Conservation (phyloP, 1,140 invertebrate genomes). For the Eueides isabella region DNA sequence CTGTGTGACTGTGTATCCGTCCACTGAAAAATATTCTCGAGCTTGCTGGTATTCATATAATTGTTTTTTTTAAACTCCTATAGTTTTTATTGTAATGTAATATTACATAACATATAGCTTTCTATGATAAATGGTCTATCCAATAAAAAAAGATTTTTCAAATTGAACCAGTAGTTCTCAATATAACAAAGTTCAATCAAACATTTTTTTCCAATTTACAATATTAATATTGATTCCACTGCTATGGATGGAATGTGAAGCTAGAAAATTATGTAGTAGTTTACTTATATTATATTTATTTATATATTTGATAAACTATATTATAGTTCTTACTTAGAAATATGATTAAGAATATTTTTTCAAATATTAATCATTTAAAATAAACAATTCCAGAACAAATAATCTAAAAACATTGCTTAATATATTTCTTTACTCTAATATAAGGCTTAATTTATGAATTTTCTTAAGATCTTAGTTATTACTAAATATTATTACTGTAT, state of each 20-base stretch:
- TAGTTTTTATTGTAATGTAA: neutral
- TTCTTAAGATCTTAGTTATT: neutral
- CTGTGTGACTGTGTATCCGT: too few relatives aligned
- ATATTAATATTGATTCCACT: too few relatives aligned
- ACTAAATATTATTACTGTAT: neutral
- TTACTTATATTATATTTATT: neutral
- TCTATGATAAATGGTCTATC: too few relatives aligned
- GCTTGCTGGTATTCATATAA: too few relatives aligned
- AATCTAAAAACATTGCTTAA: constrained; percentile 24
- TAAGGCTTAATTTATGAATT: constrained; percentile 20
- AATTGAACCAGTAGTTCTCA: too few relatives aligned
- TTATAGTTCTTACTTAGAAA: neutral
- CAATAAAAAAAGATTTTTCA: too few relatives aligned
- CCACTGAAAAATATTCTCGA: too few relatives aligned
- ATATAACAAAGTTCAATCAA: too few relatives aligned
- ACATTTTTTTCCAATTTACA: too few relatives aligned
- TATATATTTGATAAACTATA: neutral
- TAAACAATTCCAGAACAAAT: constrained; percentile 18
- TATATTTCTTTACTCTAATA: constrained; percentile 9
- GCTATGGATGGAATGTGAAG: too few relatives aligned
- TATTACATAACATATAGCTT: too few relatives aligned
- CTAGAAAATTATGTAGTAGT: neutral
- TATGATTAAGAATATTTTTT: neutral
- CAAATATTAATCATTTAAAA: neutral
- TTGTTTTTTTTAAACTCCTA: neutral